Base-by-base conservation (phyloP, 2,797 vertebrate species). In the Micropoecilia bifurca region DNA sequence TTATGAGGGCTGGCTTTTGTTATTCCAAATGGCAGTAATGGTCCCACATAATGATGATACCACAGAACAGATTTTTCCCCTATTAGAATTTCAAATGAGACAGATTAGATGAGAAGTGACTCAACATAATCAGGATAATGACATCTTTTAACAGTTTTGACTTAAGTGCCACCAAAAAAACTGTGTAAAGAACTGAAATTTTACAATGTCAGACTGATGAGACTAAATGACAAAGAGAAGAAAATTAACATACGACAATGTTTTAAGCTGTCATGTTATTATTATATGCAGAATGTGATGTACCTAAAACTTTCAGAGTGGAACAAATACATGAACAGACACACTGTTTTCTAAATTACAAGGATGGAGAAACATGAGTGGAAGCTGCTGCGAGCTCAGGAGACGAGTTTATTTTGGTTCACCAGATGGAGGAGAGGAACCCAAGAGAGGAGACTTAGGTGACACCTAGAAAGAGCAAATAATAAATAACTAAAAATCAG, bases 381-480 rank as follows among this genome's bases (percentile, higher is more conserved):
- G 76, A 85, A 79, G 76, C n/a, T 74, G 71, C 46, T 48, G 73
- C 69, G 30, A 74, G 77, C 48, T 80, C 41, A 72, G 82, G 69
- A 55, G 20, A 3, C 55, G 41, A 69, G n/a, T 72, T 94, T 81
- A 95, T 89, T 95, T 96, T 39, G 89, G 85, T 83, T 96, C 94
- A 68, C 89, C 88, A 7, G 94, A 77, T 53, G 95, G 92, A 74
- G 94, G 92, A 74, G 95, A 95, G 6, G 95, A 95, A 68, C 95
- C 95, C 91, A 96, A 75, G 57, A 95, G 94, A 46, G 95, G 93
- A 80, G 95, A 95, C 91, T 96, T 96, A 0, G 96, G 95, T 55
- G 94, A 95, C 75, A 96, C 96, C 96, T 96, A 46, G 73, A 85
- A 20, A 20, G 0, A 61, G 69, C 74, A 85, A 68, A 45, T 48